These are phyloP conservation scores for Macaria notata DNA, from an alignment of 2,888 invertebrate species.

Conservation along the genomic window DNA sequence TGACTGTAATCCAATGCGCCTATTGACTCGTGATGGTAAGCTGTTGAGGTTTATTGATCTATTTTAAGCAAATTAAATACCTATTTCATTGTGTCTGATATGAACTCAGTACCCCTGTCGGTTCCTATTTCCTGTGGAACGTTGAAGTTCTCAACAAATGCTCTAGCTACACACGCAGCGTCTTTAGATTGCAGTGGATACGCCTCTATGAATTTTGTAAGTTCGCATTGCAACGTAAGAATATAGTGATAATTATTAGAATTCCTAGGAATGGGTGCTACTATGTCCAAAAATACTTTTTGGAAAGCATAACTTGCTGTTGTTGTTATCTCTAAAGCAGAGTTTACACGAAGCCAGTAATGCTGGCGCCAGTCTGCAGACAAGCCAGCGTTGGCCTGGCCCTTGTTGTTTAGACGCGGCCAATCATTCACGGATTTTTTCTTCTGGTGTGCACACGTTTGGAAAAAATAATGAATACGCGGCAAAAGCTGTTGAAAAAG, in stretches of 20 bases:
- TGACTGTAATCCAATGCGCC: slow-evolving; percentile 1
- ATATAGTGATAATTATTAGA: slow-evolving; percentile 22
- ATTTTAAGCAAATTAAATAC: slow-evolving; percentile 1
- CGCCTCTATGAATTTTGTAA: background rate
- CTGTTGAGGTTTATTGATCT: background rate
- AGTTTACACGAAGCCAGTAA: no score
- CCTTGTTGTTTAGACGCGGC: no score
- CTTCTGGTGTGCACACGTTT: no score
- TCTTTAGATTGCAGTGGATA: background rate
- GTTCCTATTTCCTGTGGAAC: background rate
- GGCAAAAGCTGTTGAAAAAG: no score
- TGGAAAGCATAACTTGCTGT: slow-evolving; percentile 29
- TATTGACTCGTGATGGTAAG: slow-evolving; percentile 2
- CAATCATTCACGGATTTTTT: no score
- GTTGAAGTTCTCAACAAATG: slow-evolving; percentile 2
- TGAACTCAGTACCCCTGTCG: slow-evolving; percentile 5
- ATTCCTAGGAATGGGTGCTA: slow-evolving; percentile 30
- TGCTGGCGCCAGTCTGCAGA: no score
- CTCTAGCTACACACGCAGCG: background rate
- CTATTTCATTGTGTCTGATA: slow-evolving; percentile 1
- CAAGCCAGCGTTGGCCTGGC: no score
- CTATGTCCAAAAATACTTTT: slow-evolving; percentile 29
- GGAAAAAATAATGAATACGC: no score
- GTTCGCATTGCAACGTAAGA: slow-evolving; percentile 26
- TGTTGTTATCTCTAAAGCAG: slow-evolving; percentile 27